Evolutionary conservation across 92 coral and sea anemone species (phyloP).

Genomic region (Siderastrea radians): DNA sequence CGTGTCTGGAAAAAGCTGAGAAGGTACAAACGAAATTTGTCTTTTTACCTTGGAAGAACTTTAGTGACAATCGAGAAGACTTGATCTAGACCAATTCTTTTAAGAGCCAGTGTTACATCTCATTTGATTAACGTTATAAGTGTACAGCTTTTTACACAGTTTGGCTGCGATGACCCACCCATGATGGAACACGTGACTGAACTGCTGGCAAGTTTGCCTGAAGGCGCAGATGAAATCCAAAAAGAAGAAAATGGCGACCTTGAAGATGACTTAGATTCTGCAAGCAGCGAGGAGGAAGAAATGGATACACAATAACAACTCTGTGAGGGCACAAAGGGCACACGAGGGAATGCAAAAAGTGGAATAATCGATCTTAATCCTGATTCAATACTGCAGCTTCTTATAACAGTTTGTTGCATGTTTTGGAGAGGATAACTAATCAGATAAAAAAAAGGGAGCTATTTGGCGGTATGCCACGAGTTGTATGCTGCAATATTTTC

Average conservation of each 20-base stretch:
- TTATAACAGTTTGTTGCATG: background rate
- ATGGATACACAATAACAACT: slow-evolving; percentile 34
- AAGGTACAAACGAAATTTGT: slow-evolving; percentile 53
- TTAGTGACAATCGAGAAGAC: too few species aligned
- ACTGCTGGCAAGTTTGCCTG: slow-evolving; percentile 69
- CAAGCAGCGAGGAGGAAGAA: slow-evolving; percentile 62
- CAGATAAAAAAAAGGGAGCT: background rate
- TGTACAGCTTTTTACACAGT: slow-evolving; percentile 71
- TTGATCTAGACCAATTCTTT: too few species aligned
- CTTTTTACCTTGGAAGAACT: too few species aligned
- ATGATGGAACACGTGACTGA: slow-evolving; percentile 89
- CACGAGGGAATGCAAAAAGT: background rate
- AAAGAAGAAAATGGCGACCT: slow-evolving; percentile 61
- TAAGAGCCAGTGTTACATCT: too few species aligned
- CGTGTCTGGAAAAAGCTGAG: slow-evolving; percentile 87
- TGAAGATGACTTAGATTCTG: slow-evolving; percentile 57
- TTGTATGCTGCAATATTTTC: background rate
- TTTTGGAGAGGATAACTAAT: background rate
- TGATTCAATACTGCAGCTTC: background rate
- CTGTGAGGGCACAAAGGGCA: background rate
- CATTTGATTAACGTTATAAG: too few species aligned
- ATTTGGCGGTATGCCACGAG: background rate
- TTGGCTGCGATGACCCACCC: slow-evolving; percentile 84
- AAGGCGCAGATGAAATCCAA: slow-evolving; percentile 50
- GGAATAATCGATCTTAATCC: background rate